Evolutionary conservation across 2,888 invertebrate species (phyloP).

Genomic region (Lasius fuliginosus): DNA sequence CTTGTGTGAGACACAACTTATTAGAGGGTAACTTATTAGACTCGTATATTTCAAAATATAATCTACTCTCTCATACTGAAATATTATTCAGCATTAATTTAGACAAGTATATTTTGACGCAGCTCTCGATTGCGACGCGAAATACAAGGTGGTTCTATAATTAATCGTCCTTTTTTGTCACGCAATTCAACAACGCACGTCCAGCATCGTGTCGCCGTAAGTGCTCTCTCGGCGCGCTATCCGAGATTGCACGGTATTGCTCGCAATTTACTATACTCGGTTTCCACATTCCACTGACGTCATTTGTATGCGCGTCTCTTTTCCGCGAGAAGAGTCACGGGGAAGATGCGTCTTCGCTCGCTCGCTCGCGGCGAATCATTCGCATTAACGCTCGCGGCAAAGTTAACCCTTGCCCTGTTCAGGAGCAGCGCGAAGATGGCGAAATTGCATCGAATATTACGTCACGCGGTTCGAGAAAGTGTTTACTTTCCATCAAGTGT

Average conservation of each 20-base stretch:
- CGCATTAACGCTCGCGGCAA: slow-evolving; percentile 38
- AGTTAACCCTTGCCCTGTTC: slow-evolving; percentile 54
- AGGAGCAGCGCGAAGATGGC: slow-evolving; percentile 38
- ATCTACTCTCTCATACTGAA: neutral
- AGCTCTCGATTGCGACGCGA: slow-evolving; percentile 15
- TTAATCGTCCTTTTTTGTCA: slow-evolving; percentile 35
- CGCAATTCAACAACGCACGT: slow-evolving; percentile 31
- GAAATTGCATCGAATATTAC: slow-evolving; percentile 33
- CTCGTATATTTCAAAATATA: neutral
- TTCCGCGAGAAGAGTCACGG: slow-evolving; percentile 54
- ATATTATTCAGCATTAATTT: neutral
- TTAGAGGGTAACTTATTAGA: neutral
- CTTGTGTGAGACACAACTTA: neutral
- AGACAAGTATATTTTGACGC: neutral
- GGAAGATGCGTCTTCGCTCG: slow-evolving; percentile 59
- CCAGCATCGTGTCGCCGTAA: slow-evolving; percentile 34
- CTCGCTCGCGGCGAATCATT: slow-evolving; percentile 47
- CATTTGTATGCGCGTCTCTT: slow-evolving; percentile 66
- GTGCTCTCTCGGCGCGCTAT: slow-evolving; percentile 44
- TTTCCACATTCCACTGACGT: slow-evolving; percentile 77
- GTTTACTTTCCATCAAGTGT: slow-evolving; percentile 16
- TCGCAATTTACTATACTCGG: slow-evolving; percentile 71
- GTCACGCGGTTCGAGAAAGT: slow-evolving; percentile 31
- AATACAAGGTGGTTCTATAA: slow-evolving; percentile 27
- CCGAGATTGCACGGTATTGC: slow-evolving; percentile 70